Conservation (phyloP, 64 coral and sea anemone species). For the Anthopleura sola region DNA sequence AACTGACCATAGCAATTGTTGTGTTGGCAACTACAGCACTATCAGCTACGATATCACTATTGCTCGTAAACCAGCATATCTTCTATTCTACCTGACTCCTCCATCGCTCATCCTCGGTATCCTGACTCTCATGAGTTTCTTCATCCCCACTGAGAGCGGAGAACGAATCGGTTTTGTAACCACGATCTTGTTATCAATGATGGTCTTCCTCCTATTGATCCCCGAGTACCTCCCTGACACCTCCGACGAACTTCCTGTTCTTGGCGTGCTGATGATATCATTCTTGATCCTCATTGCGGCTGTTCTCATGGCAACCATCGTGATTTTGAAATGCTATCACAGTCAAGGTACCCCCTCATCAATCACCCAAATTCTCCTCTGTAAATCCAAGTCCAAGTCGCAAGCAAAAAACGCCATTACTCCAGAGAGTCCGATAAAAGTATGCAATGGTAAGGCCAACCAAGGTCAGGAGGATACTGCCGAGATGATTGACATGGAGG, state of each 20-base stretch:
- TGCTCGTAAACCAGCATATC: constrained; percentile 6
- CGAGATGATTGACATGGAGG: too few species aligned
- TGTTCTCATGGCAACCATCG: constrained; percentile 37
- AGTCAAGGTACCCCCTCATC: background rate
- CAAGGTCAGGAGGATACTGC: too few species aligned
- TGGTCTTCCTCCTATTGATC: constrained; percentile 39
- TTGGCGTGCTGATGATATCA: constrained; percentile 13
- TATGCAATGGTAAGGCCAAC: too few species aligned
- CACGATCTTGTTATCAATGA: constrained; percentile 47
- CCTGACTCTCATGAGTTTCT: constrained; percentile 30
- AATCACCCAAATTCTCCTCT: background rate
- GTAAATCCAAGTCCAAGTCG: too few species aligned
- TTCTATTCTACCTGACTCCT: constrained; percentile 19
- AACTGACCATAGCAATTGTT: constrained; percentile 42
- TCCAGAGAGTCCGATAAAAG: too few species aligned
- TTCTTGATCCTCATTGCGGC: constrained; percentile 37
- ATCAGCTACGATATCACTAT: constrained; percentile 9
- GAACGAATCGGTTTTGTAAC: constrained; percentile 59
- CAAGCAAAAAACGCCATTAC: too few species aligned
- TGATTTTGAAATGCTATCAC: constrained; percentile 16
- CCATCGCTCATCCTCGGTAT: background rate
- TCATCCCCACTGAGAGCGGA: constrained; percentile 46
- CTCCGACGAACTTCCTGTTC: constrained; percentile 27
- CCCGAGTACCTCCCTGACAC: constrained; percentile 30
- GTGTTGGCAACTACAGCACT: constrained; percentile 28